These are phyloP conservation scores for Tenebrio molitor DNA, from an alignment of 1,140 invertebrate species.

Conservation along the genomic window DNA sequence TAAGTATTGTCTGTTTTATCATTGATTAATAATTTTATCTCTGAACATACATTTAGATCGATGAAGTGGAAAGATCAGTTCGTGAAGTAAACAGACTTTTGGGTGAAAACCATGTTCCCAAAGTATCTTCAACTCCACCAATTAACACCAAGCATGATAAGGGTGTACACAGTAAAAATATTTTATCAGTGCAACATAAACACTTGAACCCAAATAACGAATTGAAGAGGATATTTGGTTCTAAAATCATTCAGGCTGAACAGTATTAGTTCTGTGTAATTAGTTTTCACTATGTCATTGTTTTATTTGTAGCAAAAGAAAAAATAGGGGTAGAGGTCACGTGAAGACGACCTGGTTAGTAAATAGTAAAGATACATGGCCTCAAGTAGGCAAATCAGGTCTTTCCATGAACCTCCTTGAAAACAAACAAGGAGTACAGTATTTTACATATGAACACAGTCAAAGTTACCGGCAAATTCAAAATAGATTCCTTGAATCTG, in stretches of 20 bases:
- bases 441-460: conserved; percentile 88
- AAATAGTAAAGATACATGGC: conserved; percentile 77
- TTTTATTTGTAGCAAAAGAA: conserved; percentile 70
- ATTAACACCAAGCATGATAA: conserved; percentile 59
- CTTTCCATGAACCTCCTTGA: conserved; percentile 81
- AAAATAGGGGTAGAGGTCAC: conserved; percentile 70
- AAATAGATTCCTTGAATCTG: conserved; percentile 80
- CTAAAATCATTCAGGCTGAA: conserved; percentile 80
- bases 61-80: conserved; percentile 82
- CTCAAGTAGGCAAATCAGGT: conserved; percentile 76
- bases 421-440: conserved; percentile 68
- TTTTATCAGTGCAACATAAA: conserved; percentile 78
- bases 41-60: conserved; percentile 68
- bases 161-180: conserved; percentile 65
- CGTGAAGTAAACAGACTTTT: conserved; percentile 81
- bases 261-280: conserved; percentile 67
- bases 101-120: conserved; percentile 69
- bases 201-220: conserved; percentile 88
- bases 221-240: conserved; percentile 87
- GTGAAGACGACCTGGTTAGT: conserved; percentile 78
- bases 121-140: conserved; percentile 59
- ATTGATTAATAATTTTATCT: conserved; percentile 33
- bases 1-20: conserved; percentile 56
- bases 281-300: conserved; percentile 12
- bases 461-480: conserved; percentile 83